Evolutionary conservation across 2,888 invertebrate genomes (phyloP).

Genomic region (Hypomecis atomaria): DNA sequence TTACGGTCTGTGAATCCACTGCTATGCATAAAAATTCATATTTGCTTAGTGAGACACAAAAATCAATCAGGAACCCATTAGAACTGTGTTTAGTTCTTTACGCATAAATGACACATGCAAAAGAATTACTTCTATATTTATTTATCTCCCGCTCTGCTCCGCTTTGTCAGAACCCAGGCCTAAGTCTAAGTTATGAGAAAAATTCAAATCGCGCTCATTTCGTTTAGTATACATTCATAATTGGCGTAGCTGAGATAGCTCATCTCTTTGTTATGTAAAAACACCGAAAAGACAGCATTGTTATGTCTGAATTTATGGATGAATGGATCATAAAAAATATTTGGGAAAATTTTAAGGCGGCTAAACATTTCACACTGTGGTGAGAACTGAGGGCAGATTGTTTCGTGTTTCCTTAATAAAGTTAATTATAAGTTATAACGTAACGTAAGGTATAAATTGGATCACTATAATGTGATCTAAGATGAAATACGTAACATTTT

Average conservation of each 20-base stretch:
- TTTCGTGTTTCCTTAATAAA: conserved; percentile 18
- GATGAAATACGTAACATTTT: too few relatives aligned
- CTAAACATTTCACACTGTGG: conserved; percentile 15
- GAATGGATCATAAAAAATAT: conserved; percentile 45
- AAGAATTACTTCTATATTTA: too few relatives aligned
- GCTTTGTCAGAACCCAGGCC: too few relatives aligned
- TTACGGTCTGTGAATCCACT: too few relatives aligned
- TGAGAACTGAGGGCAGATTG: conserved; percentile 19
- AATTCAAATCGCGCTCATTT: conserved; percentile 19
- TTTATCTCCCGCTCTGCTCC: too few relatives aligned
- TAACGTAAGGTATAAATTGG: background rate
- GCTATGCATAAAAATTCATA: too few relatives aligned
- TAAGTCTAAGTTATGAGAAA: conserved; percentile 14
- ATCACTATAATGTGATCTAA: background rate
- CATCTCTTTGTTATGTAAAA: conserved; percentile 41
- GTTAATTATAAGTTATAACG: conserved; percentile 6
- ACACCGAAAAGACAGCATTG: conserved; percentile 41
- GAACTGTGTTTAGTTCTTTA: too few relatives aligned
- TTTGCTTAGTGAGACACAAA: too few relatives aligned
- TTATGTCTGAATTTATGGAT: conserved; percentile 50
- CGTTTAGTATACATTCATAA: conserved; percentile 31
- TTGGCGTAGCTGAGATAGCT: conserved; percentile 23
- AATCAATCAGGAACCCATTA: too few relatives aligned
- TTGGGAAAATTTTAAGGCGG: conserved; percentile 20
- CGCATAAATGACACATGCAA: too few relatives aligned